Evolutionary conservation across 2,888 invertebrate species (phyloP).

Genomic region (Pseudococcus jackbeardsleyi): DNA sequence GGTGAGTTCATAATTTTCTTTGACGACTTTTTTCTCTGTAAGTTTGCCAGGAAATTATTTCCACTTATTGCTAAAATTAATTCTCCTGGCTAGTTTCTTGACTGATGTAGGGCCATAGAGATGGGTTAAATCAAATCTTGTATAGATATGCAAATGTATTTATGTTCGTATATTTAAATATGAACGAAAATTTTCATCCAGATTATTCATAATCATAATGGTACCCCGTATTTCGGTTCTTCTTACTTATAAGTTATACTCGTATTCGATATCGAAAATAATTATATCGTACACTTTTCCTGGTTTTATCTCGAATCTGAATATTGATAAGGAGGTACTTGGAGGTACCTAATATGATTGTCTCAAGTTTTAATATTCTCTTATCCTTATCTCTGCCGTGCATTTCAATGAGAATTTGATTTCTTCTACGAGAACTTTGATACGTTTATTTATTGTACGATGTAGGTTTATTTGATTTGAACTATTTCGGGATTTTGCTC

Average conservation of each 20-base stretch:
- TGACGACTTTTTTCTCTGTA: not conserved
- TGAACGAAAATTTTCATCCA: not conserved
- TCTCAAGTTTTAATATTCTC: not conserved
- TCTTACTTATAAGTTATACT: not conserved
- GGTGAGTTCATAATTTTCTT: too few species aligned
- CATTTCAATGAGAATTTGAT: not conserved
- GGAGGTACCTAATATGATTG: not conserved
- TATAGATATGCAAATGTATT: not conserved
- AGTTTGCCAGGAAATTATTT: not conserved
- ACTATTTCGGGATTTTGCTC: not conserved
- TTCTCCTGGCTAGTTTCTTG: too few species aligned
- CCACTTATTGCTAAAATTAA: not conserved
- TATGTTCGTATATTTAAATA: not conserved
- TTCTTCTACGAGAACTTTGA: not conserved
- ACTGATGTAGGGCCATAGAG: too few species aligned
- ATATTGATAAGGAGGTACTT: not conserved
- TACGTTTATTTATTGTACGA: not conserved
- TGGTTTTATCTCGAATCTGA: conserved; percentile 3
- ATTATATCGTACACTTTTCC: not conserved
- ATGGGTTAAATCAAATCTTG: not conserved
- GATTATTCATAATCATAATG: not conserved
- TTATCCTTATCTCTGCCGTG: not conserved
- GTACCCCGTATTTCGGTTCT: too few species aligned
- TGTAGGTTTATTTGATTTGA: not conserved
- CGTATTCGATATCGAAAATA: not conserved